phyloP scores from a whole-genome alignment of 2,888 invertebrate genomes.

The Leucophora obtusa region DNA sequence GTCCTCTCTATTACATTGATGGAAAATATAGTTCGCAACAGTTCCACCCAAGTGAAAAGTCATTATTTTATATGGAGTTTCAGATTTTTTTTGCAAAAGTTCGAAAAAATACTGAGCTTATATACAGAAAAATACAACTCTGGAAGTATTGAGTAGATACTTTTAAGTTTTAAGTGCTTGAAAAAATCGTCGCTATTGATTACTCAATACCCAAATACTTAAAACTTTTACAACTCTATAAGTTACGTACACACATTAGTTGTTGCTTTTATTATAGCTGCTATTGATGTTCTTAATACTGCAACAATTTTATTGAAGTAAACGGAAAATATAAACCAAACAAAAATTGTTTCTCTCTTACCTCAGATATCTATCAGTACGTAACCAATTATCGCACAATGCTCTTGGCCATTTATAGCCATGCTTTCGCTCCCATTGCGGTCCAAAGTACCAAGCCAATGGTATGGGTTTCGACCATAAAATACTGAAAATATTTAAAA shows the following conservation, averaged over 20 bases:
- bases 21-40: too few species aligned
- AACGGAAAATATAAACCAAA: slow-evolving; percentile 84
- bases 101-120: too few species aligned
- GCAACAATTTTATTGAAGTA: slow-evolving; percentile 83
- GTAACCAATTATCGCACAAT: slow-evolving; percentile 94
- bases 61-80: too few species aligned
- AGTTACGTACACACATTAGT: neutral
- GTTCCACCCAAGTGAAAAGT: too few species aligned
- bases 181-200: too few species aligned
- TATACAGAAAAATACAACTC: too few species aligned
- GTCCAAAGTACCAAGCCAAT: slow-evolving; percentile 93
- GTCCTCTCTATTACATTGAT: too few species aligned
- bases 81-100: too few species aligned
- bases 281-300: neutral
- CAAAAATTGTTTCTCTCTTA: slow-evolving; percentile 84
- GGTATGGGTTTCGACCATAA: slow-evolving; percentile 96
- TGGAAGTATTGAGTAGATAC: too few species aligned
- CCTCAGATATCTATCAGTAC: slow-evolving; percentile 86
- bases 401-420: slow-evolving; percentile 90
- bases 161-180: too few species aligned
- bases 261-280: neutral
- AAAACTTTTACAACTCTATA: too few species aligned
- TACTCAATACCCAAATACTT: too few species aligned
- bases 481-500: slow-evolving; percentile 78
- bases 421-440: slow-evolving; percentile 90